A percentile compares a stretch with the other conserved stretches of the same genome.
These are phyloP conservation scores for Calyptommatus sinebrachiatus DNA, from an alignment of 2,113 vertebrate genomes.

Conservation along the genomic window DNA sequence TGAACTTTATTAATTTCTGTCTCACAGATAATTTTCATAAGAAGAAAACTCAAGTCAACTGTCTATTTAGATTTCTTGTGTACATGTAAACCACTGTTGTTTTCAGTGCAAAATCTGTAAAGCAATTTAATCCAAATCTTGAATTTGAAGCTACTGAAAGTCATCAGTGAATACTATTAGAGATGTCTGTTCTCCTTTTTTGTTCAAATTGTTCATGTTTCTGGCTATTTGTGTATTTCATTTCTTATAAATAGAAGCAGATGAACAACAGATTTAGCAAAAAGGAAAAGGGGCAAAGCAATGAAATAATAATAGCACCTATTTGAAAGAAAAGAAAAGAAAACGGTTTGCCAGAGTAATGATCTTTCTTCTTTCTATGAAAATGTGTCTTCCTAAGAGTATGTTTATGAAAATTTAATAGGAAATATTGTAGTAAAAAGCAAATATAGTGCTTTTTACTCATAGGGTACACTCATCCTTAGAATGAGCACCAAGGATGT, in stretches of 20 bases:
- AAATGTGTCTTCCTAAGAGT: constrained; percentile 41
- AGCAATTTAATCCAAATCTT: constrained; percentile 5
- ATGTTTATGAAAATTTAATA: constrained; percentile 47
- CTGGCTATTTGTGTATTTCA: constrained; percentile 6
- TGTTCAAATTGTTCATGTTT: background rate
- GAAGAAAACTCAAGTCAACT: background rate
- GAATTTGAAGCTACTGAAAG: constrained; percentile 27
- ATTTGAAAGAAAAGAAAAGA: constrained; percentile 50
- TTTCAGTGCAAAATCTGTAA: background rate
- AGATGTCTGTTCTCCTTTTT: constrained; percentile 24
- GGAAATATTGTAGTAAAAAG: background rate
- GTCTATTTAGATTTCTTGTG: background rate
- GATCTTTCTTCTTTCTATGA: constrained; percentile 23
- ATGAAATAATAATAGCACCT: constrained; percentile 34
- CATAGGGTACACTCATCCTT: too few relatives aligned
- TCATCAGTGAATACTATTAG: constrained; percentile 37
- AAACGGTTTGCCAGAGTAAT: constrained; percentile 40
- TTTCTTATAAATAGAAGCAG: constrained; percentile 29
- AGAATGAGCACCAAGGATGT: too few relatives aligned
- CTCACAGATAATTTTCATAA: too few relatives aligned
- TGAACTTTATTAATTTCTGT: too few relatives aligned
- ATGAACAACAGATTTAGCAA: constrained; percentile 36
- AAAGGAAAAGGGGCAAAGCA: background rate
- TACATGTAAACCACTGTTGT: background rate
- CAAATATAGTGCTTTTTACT: constrained; percentile 50